Base-by-base conservation (phyloP, 2,888 invertebrate species). In the Pterobdella sp. region DNA sequence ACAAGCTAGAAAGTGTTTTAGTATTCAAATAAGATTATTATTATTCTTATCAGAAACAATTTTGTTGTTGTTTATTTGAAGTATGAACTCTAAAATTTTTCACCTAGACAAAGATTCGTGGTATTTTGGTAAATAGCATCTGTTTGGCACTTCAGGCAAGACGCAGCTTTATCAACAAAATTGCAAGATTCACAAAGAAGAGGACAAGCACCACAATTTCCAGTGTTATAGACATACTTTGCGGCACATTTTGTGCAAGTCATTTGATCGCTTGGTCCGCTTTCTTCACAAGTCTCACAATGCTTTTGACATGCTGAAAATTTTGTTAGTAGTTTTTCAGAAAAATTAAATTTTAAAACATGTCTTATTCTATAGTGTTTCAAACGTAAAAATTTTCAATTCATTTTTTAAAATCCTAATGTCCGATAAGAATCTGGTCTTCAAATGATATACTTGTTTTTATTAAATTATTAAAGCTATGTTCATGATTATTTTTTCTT, bases 181-280 rank as follows among this genome's bases (percentile, higher is more conserved):
- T 52, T 70, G 63, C 76, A 76, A 18, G 60, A 49, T 22, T n/a
- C 36, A 36, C 76, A 76, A 49, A 73, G 35, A 1, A 42, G 66
- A 22, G 76, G 75, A 64, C 76, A 76, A 18, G 76, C 63, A 7
- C 73, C 75, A 49, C 75, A 76, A 37, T 72, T 42, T 10, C 75
- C 74, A 18, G 73, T 69, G 67, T 75, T 76, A 42, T 76, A 73
- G 26, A 64, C 31, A 67, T 68, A 76, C 29, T 69, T 34, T 0
- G 68, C 32, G 56, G 64, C n/a, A 72, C 76, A 76, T 29, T 63
- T 64, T 1, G 42, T 63, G 63, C 76, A 76, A 4, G 67, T 36
- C 76, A 75, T 73, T 42, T 49, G 42, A 1, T 73, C 74, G 35
- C 72, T 64, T n/a, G 56, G 69, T 0, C 36, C 69, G 7, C 29